Conservation (phyloP, 2,113 vertebrate species). For the Anthoscopus minutus region DNA sequence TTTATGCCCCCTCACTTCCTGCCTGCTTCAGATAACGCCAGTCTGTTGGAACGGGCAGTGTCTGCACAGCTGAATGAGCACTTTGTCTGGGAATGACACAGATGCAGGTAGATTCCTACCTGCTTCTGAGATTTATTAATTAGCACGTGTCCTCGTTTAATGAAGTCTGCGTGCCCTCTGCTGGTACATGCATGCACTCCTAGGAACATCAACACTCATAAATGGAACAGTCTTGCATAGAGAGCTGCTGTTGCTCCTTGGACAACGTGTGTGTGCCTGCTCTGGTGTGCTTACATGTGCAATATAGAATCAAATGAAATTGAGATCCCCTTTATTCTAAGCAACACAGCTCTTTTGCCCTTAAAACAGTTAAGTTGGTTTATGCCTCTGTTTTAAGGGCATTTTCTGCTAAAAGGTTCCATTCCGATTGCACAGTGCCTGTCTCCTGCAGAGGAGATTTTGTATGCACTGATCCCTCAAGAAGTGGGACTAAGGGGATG, state of each 20-base stretch:
- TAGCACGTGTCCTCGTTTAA: constrained; percentile 21
- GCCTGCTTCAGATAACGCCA: neutral
- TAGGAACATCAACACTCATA: neutral
- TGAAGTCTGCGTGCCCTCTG: constrained; percentile 54
- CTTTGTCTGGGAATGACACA: neutral
- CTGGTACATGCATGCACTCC: constrained; percentile 23
- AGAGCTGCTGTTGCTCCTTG: neutral
- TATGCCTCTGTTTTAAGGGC: neutral
- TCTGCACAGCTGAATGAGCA: neutral
- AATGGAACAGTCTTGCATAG: fast-evolving
- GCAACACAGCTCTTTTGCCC: neutral
- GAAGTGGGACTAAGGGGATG: neutral
- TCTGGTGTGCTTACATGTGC: neutral
- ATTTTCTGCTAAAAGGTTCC: neutral
- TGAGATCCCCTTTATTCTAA: neutral
- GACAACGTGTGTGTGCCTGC: neutral
- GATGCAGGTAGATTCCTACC: constrained; percentile 7
- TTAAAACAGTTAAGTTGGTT: neutral
- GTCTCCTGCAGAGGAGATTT: neutral
- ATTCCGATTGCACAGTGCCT: neutral
- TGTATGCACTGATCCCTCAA: neutral
- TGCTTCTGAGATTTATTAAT: constrained; percentile 10
- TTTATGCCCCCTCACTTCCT: constrained; percentile 15
- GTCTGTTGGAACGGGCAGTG: neutral
- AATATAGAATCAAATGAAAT: neutral